These are phyloP conservation scores for Chrysopa pallens DNA, from an alignment of 1,140 invertebrate species.

Conservation along the genomic window DNA sequence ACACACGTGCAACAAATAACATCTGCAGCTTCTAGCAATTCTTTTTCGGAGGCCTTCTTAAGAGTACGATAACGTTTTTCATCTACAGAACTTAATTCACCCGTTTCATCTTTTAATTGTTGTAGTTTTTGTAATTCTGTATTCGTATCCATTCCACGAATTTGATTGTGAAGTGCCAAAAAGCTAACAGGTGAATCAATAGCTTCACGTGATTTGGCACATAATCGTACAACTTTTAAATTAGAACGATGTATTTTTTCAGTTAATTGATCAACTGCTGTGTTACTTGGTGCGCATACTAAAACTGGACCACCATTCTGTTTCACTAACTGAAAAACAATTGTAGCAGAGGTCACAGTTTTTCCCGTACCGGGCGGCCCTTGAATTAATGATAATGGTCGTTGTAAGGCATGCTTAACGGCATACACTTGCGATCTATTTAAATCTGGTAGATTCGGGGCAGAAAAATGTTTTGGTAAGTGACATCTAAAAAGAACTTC, in stretches of 20 bases:
- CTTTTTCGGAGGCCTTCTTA: constrained; percentile 82
- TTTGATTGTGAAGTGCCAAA: constrained; percentile 92
- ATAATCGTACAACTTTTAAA: constrained; percentile 86
- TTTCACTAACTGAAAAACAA: constrained; percentile 95
- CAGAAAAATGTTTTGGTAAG: constrained; percentile 90
- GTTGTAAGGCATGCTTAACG: constrained; percentile 94
- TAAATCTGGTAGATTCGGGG: constrained; percentile 90
- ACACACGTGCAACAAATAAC: constrained; percentile 99
- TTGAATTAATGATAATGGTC: constrained; percentile 94
- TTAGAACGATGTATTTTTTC: constrained; percentile 98
- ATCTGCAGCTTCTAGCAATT: constrained; percentile 87
- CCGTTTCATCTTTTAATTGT: constrained; percentile 92
- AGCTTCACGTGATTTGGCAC: constrained; percentile 94
- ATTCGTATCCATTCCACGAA: constrained; percentile 80
- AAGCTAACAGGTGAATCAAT: constrained; percentile 97
- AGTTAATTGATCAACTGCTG: constrained; percentile 96
- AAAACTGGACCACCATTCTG: constrained; percentile 87
- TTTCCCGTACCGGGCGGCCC: constrained; percentile 91
- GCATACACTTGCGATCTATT: constrained; percentile 93
- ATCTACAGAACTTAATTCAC: constrained; percentile 83
- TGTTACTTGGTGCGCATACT: constrained; percentile 97
- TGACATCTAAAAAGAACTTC: constrained; percentile 82
- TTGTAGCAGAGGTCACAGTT: constrained; percentile 97
- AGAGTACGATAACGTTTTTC: constrained; percentile 87
- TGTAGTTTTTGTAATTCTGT: constrained; percentile 90